Conservation (phyloP, 2,797 vertebrate genomes). For the Sebastes diaconus region DNA sequence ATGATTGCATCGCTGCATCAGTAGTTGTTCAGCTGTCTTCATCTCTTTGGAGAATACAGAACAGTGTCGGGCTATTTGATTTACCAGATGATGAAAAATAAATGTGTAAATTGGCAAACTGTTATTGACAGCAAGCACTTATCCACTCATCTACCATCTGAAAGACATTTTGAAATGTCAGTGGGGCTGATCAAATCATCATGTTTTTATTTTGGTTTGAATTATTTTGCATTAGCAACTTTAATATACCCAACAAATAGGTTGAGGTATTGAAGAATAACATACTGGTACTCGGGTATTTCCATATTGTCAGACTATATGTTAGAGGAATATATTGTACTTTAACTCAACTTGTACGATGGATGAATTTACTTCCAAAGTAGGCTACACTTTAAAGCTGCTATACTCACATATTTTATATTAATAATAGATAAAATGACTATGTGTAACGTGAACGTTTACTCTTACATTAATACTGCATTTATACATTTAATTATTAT, state of each 20-base stretch:
- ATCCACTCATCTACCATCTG: neutral
- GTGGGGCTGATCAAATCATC: neutral
- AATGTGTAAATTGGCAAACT: neutral
- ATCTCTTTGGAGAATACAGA: neutral
- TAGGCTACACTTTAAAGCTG: too few relatives aligned
- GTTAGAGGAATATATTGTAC: too few relatives aligned
- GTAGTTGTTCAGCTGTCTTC: neutral
- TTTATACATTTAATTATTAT: too few relatives aligned
- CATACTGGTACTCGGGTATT: neutral
- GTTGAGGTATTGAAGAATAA: neutral
- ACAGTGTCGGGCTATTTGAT: neutral
- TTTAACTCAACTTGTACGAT: accelerated
- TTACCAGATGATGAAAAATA: neutral
- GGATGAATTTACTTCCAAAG: too few relatives aligned
- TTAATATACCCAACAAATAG: neutral
- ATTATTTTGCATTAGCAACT: neutral
- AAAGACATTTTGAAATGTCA: neutral
- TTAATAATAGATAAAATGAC: too few relatives aligned
- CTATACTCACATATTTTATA: too few relatives aligned
- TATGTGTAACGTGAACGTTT: accelerated
- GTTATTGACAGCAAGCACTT: neutral
- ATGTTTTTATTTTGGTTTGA: neutral
- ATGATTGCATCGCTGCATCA: slow-evolving; percentile 15
- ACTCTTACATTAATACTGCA: too few relatives aligned
- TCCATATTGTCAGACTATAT: too few relatives aligned